Percentiles rank a stretch among this genome's conserved stretches.
Conservation (phyloP, 2,888 invertebrate species). For the Ptilodon capucinus region DNA sequence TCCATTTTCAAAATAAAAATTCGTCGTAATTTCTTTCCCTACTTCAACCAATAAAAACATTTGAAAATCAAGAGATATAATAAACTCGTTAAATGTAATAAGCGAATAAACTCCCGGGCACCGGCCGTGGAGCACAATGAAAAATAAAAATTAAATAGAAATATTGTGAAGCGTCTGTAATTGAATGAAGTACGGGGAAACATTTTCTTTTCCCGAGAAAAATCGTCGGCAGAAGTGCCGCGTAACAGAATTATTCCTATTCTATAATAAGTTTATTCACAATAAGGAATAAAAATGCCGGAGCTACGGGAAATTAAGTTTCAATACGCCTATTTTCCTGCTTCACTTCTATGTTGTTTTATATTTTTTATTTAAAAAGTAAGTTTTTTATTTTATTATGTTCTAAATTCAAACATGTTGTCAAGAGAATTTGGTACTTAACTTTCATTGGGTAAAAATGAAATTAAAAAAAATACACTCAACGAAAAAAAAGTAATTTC, state of each 20-base stretch:
- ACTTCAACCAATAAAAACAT: slow-evolving; percentile 13
- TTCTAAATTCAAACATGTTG: no score
- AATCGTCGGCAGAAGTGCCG: slow-evolving; percentile 48
- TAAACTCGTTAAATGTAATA: slow-evolving; percentile 53
- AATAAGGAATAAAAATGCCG: slow-evolving; percentile 59
- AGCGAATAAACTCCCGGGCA: slow-evolving; percentile 46
- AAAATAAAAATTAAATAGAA: slow-evolving; percentile 76
- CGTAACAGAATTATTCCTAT: slow-evolving; percentile 74
- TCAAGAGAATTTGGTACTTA: no score
- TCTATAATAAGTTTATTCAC: slow-evolving; percentile 76
- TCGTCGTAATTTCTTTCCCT: neutral
- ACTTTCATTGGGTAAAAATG: no score
- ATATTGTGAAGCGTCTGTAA: slow-evolving; percentile 73
- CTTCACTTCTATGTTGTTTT: neutral
- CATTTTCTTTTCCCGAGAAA: slow-evolving; percentile 46
- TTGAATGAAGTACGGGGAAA: slow-evolving; percentile 63
- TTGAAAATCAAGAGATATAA: slow-evolving; percentile 20
- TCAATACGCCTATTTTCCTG: slow-evolving; percentile 17
- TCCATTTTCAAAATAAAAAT: no score
- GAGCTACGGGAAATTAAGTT: slow-evolving; percentile 36
- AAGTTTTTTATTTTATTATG: no score
- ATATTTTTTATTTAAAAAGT: neutral
- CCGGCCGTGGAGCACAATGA: slow-evolving; percentile 58
- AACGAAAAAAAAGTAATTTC: slow-evolving; percentile 3
- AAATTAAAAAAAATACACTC: no score